Conservation (phyloP, 1,140 invertebrate species). For the Probaryconus sp. region DNA sequence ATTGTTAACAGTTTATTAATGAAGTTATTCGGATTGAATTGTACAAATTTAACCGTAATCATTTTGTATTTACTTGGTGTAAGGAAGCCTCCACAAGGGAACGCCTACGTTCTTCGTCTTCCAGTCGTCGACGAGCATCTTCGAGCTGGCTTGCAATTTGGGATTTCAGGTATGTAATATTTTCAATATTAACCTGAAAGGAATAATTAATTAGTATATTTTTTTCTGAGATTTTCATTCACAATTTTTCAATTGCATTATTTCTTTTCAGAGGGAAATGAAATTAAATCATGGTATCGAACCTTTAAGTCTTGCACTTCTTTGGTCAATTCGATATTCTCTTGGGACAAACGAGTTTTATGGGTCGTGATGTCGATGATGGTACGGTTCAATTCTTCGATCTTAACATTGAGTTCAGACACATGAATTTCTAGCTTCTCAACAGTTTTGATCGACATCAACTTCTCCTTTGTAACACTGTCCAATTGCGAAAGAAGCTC, state of each 20-base stretch:
- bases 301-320: slow-evolving; percentile 96
- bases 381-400: slow-evolving; percentile 96
- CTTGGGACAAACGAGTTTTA: slow-evolving; percentile 91
- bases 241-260: not conserved
- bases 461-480: slow-evolving; percentile 93
- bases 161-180: slow-evolving; percentile 91
- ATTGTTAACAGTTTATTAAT: no score
- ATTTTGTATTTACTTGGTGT: slow-evolving; percentile 33
- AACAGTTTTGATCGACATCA: slow-evolving; percentile 90
- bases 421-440: slow-evolving; percentile 94
- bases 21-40: no score
- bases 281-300: no score
- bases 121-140: slow-evolving; percentile 93
- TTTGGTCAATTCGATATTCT: slow-evolving; percentile 96
- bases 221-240: not conserved
- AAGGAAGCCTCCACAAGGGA: slow-evolving; percentile 87
- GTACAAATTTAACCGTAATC: no score
- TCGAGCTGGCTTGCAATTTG: slow-evolving; percentile 94
- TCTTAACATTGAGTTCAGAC: slow-evolving; percentile 93
- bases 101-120: slow-evolving; percentile 96
- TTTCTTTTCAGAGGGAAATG: no score
- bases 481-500: slow-evolving; percentile 96
- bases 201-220: not conserved
- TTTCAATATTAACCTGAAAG: slow-evolving; percentile 90
- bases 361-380: slow-evolving; percentile 96